Base-by-base conservation (phyloP, 2,113 vertebrate species). In the rabbit (Oryctolagus cuniculus) region DNA sequence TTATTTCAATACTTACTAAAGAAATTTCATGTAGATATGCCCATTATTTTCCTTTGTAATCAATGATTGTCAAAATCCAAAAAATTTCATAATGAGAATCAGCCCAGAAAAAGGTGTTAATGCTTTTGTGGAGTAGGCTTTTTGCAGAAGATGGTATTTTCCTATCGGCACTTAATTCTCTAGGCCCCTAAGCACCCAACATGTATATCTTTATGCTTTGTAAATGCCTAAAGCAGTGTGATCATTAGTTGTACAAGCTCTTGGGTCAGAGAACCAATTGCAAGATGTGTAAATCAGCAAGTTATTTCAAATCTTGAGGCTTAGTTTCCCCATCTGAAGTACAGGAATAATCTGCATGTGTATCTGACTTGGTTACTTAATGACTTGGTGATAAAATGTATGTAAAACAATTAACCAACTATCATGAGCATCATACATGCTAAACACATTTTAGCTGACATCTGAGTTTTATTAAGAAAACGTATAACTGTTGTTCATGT, bases 321-420 rank as follows among this genome's bases (percentile, higher is more conserved):
- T 75, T 53, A 19, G 31, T 89, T 97, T 74, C 36, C 3, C n/a
- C n/a, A 36, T 10, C 29, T 80, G 55, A 70, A 88, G 95, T 82
- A 31, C 6, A 78, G 38, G 49, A 51, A 73, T 55, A 64, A 87
- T 89, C 51, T 58, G 61, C 25, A n/a, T 81, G 19, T 85, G 74
- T 84, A 44, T 77, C 44, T 89, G 69, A 67, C 17, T 24, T 69
- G 36, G 0, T 64, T 93, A 15, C 27, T 69, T 63, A 84, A 85
- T 11, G 16, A 79, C 8, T 80, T 38, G 31, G 0, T n/a, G 61
- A 87, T 78, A 63, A 90, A 96, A 78, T 81, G 2, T 4, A 83
- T 53, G 12, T 29, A 38, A 93, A 95, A 22, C 1, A n/a, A 0
- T 72, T 61, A 75, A 64, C 27, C 10, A 49, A n/a, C 5, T 55